phyloP scores from a whole-genome alignment of 92 coral and sea anemone genomes.

The Porites lobata region DNA sequence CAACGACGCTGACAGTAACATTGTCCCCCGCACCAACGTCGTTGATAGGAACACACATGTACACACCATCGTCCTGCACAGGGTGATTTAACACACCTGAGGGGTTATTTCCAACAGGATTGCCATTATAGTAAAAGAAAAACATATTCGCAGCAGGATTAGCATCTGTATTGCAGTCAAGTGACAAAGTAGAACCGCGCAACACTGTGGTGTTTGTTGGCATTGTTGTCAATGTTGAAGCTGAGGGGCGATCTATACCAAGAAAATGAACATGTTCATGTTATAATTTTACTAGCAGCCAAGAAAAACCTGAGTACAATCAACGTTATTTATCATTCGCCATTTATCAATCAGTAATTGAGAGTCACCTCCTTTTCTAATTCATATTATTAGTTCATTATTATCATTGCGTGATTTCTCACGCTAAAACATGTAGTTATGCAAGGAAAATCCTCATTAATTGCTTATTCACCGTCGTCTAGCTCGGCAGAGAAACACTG shows the following conservation, averaged over 20 bases:
- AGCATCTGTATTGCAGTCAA: conserved; percentile 45
- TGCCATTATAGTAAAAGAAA: conserved; percentile 40
- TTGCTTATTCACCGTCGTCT: too few relatives aligned
- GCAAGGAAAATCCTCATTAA: too few relatives aligned
- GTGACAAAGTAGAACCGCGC: neutral
- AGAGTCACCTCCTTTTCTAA: too few relatives aligned
- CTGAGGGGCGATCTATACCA: neutral
- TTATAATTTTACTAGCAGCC: too few relatives aligned
- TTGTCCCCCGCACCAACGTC: conserved; percentile 51
- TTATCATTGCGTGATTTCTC: too few relatives aligned
- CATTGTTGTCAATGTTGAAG: neutral
- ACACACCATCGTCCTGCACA: conserved; percentile 28
- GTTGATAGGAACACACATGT: conserved; percentile 58
- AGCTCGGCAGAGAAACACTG: too few relatives aligned
- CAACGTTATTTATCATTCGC: too few relatives aligned
- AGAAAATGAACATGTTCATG: too few relatives aligned
- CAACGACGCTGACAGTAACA: conserved; percentile 29
- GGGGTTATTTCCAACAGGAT: conserved; percentile 14
- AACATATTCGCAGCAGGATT: conserved; percentile 48
- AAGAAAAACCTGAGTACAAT: too few relatives aligned
- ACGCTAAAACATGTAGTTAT: too few relatives aligned
- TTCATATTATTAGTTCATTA: too few relatives aligned
- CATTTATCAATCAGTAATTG: too few relatives aligned
- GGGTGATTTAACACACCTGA: conserved; percentile 19
- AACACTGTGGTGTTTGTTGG: conserved; percentile 23